Evolutionary conservation across 2,113 vertebrate species (phyloP).

Genomic region (Rhea americana): DNA sequence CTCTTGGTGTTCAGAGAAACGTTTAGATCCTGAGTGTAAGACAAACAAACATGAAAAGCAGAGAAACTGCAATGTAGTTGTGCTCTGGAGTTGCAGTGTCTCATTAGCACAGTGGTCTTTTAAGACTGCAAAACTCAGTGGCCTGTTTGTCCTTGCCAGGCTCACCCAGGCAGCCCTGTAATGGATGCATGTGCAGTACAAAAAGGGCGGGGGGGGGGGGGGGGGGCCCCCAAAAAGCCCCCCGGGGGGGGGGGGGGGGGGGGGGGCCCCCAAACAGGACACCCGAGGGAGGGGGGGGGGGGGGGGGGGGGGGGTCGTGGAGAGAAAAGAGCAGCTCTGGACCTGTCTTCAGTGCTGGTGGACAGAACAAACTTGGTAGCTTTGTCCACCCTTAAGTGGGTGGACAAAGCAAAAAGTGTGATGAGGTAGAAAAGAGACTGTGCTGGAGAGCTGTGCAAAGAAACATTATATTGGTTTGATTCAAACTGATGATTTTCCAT

Average conservation of each 20-base stretch:
- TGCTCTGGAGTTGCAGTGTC: constrained; percentile 19
- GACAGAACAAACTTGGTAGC: background rate
- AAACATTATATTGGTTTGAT: constrained; percentile 60
- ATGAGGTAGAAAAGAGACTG: background rate
- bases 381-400: constrained; percentile 10
- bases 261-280: too few species aligned
- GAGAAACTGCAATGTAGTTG: background rate
- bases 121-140: background rate
- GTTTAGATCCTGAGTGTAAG: constrained; percentile 30
- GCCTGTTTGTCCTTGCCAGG: constrained; percentile 31
- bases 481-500: constrained; percentile 53
- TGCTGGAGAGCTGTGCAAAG: constrained; percentile 33
- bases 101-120: constrained; percentile 10
- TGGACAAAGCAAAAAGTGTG: constrained; percentile 25
- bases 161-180: background rate
- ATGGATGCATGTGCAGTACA: background rate
- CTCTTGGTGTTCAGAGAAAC: constrained; percentile 5
- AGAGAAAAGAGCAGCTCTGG: background rate
- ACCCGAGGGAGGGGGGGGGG: too few species aligned
- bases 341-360: background rate
- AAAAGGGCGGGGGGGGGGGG: background rate
- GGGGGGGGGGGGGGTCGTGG: background rate
- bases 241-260: too few species aligned
- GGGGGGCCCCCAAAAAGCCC: too few species aligned
- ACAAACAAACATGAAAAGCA: constrained; percentile 34